Evolutionary conservation across 2,113 vertebrate species (phyloP).

Genomic region (Albula glossodonta): DNA sequence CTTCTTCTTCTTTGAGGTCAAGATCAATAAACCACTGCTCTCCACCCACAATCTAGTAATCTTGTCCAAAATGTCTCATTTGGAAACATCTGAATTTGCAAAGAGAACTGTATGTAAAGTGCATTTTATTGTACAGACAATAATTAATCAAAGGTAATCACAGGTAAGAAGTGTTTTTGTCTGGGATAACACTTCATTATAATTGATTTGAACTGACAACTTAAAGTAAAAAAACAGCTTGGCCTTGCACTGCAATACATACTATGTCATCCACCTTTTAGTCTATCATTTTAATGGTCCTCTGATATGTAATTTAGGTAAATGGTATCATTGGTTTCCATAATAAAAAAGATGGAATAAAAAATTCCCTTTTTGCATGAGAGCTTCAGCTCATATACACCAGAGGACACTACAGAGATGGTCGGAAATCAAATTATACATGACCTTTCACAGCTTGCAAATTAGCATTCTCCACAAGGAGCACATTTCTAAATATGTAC

Average conservation of each 20-base stretch:
- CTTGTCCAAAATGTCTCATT: no score
- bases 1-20: neutral
- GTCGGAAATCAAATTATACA: conserved; percentile 6
- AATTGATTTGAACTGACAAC: neutral
- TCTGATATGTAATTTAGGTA: conserved; percentile 13
- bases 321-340: neutral
- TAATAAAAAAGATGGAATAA: neutral
- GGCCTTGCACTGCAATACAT: neutral
- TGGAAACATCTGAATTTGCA: neutral
- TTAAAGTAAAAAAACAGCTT: neutral
- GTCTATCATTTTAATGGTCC: neutral
- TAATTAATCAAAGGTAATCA: neutral
- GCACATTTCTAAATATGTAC: neutral
- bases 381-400: neutral
- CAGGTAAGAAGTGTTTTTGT: no score
- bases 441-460: neutral
- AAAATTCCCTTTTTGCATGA: neutral
- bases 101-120: neutral
- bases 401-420: neutral
- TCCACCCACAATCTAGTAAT: no score
- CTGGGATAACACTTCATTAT: neutral
- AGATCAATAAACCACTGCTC: no score
- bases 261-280: neutral
- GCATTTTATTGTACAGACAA: neutral
- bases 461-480: neutral